These are phyloP conservation scores for Cabera pusaria DNA, from an alignment of 2,888 invertebrate genomes.

Conservation along the genomic window DNA sequence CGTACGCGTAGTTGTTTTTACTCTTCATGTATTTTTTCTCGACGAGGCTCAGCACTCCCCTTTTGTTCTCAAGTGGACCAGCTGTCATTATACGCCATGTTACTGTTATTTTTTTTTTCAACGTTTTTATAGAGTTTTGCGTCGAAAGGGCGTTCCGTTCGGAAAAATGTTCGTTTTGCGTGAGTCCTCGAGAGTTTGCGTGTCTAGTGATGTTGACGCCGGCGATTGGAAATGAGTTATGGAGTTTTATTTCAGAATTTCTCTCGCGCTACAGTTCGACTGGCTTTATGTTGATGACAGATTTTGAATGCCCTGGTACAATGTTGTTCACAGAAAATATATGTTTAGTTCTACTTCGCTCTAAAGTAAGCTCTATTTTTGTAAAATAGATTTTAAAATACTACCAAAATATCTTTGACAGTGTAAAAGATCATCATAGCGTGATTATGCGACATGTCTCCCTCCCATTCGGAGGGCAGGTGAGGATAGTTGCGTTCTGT, in stretches of 20 bases:
- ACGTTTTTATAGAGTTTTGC: constrained; percentile 82
- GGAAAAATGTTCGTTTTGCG: constrained; percentile 83
- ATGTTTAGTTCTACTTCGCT: too few species aligned
- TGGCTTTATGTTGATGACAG: constrained; percentile 46
- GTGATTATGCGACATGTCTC: too few species aligned
- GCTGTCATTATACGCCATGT: constrained; percentile 85
- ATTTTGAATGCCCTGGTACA: constrained; percentile 31
- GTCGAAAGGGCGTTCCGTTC: constrained; percentile 78
- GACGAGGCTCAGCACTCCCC: constrained; percentile 79
- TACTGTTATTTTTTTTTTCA: constrained; percentile 83
- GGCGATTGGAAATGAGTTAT: constrained; percentile 75
- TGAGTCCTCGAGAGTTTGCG: constrained; percentile 78
- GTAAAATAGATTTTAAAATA: too few species aligned
- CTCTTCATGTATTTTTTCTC: constrained; percentile 81
- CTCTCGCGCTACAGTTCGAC: constrained; percentile 51
- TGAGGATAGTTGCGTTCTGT: too few species aligned
- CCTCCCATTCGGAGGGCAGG: too few species aligned
- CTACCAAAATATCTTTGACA: too few species aligned
- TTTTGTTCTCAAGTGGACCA: constrained; percentile 84
- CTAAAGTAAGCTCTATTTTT: too few species aligned
- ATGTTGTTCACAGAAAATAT: neutral
- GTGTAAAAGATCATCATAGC: too few species aligned
- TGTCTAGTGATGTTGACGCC: constrained; percentile 72
- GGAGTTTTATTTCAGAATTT: constrained; percentile 60
- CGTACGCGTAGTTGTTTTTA: constrained; percentile 75